Evolutionary conservation across 2,888 invertebrate genomes (phyloP).

Genomic region (Heterodera filipjevi): DNA sequence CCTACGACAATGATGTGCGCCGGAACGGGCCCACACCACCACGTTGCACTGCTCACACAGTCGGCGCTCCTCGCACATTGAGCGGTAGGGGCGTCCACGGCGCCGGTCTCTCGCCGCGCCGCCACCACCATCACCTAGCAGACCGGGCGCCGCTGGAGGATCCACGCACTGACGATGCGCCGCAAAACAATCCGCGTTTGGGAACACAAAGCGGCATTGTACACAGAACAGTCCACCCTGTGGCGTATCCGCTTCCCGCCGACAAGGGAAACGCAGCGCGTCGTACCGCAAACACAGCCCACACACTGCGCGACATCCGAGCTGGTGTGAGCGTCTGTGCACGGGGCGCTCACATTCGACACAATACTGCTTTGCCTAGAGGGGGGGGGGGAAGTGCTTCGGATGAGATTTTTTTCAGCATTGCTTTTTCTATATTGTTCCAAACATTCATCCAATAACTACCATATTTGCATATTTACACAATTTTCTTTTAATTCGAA

Average conservation of each 20-base stretch:
- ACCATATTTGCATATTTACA: too few species aligned
- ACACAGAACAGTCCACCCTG: background rate
- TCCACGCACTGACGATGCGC: background rate
- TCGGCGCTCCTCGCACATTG: slow-evolving; percentile 14
- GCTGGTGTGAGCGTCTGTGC: background rate
- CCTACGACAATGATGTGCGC: background rate
- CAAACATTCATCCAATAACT: too few species aligned
- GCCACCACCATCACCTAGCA: background rate
- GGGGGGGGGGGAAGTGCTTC: background rate
- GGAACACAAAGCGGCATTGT: background rate
- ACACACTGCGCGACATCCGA: background rate
- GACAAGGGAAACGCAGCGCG: background rate
- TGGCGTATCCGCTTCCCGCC: background rate
- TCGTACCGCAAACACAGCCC: background rate
- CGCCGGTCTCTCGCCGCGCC: background rate
- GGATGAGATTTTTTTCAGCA: too few species aligned
- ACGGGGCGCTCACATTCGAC: background rate
- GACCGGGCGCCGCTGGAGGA: background rate
- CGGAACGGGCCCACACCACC: slow-evolving; percentile 11
- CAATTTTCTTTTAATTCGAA: too few species aligned
- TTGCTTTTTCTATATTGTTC: too few species aligned
- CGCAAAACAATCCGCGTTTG: background rate
- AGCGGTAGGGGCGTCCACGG: background rate
- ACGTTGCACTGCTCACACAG: slow-evolving; percentile 3
- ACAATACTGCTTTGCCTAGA: background rate